A percentile compares a stretch with the other conserved stretches of the same genome.
Evolutionary conservation across 2,888 invertebrate species (phyloP).

Genomic region (Merodon equestris): DNA sequence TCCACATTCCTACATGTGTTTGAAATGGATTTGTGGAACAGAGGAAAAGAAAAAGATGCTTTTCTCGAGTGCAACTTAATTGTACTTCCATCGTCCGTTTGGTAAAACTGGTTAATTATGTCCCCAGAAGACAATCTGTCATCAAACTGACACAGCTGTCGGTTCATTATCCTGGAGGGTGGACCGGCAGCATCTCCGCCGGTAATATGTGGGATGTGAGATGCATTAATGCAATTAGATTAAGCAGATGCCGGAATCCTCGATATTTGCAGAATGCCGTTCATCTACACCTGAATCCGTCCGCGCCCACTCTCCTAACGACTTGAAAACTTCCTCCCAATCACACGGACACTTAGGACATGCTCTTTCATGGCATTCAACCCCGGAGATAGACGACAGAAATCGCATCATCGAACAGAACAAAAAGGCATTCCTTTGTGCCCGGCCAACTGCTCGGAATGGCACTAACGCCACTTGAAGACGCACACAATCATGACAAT

Average conservation of each 20-base stretch:
- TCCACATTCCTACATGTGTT: conserved; percentile 34
- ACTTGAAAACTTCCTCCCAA: conserved; percentile 32
- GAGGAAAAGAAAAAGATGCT: conserved; percentile 46
- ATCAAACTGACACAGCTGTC: conserved; percentile 43
- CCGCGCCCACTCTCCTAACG: background rate
- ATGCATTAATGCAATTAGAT: conserved; percentile 55
- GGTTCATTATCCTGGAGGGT: conserved; percentile 45
- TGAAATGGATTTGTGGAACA: conserved; percentile 33
- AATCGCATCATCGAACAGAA: conserved; percentile 40
- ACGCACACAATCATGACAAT: conserved; percentile 52
- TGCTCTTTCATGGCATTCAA: conserved; percentile 21
- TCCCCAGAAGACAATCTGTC: conserved; percentile 60
- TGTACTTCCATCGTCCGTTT: conserved; percentile 34
- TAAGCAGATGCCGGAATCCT: conserved; percentile 3
- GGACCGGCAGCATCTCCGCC: background rate
- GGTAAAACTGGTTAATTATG: conserved; percentile 57
- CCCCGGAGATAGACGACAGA: conserved; percentile 37
- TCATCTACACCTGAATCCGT: conserved; percentile 40
- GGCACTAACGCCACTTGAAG: conserved; percentile 29
- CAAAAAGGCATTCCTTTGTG: conserved; percentile 44
- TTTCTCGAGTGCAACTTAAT: conserved; percentile 36
- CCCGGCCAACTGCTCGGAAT: conserved; percentile 11
- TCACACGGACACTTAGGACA: conserved; percentile 29
- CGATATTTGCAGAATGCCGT: conserved; percentile 3
- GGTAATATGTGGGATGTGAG: conserved; percentile 30